phyloP scores from a whole-genome alignment of 2,888 invertebrate species.

The Myopa tessellatipennis region DNA sequence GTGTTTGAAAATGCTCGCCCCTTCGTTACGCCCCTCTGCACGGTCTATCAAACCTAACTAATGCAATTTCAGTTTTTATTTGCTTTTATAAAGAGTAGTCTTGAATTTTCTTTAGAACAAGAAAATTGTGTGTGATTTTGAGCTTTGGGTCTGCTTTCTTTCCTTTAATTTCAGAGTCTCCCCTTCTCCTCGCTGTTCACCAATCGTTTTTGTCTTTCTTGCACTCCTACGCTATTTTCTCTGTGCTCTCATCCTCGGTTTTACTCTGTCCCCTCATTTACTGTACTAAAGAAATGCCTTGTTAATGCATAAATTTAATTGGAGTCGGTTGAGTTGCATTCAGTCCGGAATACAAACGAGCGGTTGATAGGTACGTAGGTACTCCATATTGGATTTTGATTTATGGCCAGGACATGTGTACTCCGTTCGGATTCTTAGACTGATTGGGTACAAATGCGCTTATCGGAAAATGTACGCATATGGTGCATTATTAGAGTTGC shows the following conservation, averaged over 20 bases:
- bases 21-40: too few species aligned
- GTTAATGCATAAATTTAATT: slow-evolving; percentile 35
- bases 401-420: slow-evolving; percentile 57
- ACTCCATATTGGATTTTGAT: slow-evolving; percentile 62
- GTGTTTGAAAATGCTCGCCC: too few species aligned
- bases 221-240: neutral
- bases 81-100: too few species aligned
- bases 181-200: too few species aligned
- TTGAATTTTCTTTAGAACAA: too few species aligned
- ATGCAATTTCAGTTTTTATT: too few species aligned
- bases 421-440: slow-evolving; percentile 48
- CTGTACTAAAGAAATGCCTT: slow-evolving; percentile 20
- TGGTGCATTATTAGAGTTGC: slow-evolving; percentile 18
- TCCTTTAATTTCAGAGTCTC: too few species aligned
- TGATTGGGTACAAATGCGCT: slow-evolving; percentile 19
- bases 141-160: too few species aligned
- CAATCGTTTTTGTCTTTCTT: too few species aligned
- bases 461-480: slow-evolving; percentile 3
- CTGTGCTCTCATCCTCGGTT: neutral
- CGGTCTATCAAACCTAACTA: too few species aligned
- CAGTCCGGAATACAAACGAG: neutral
- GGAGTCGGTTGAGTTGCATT: slow-evolving; percentile 18
- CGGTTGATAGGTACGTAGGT: slow-evolving; percentile 25
- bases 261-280: neutral
- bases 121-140: too few species aligned